A percentile compares a stretch with the other conserved stretches of the same genome.
These are phyloP conservation scores for Procambarus virginalis DNA, from an alignment of 1,140 invertebrate genomes.

Conservation along the genomic window DNA sequence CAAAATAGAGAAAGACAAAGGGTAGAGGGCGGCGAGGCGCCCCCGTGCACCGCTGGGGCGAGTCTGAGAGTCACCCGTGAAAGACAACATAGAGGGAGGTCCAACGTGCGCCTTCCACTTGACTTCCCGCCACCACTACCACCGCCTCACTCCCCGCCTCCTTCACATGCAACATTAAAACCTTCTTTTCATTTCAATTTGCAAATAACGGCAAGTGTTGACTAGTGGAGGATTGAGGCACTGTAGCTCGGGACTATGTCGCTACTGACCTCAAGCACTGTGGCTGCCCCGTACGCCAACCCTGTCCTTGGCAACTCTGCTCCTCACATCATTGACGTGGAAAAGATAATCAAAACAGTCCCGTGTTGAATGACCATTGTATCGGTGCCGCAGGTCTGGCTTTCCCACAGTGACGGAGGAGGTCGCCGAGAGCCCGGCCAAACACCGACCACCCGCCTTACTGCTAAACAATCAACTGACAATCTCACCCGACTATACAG, in stretches of 20 bases:
- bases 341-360: slow-evolving; percentile 63
- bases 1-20: slow-evolving; percentile 35
- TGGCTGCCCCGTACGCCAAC: too few species aligned
- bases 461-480: slow-evolving; percentile 34
- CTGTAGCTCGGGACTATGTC: too few species aligned
- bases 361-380: slow-evolving; percentile 57
- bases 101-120: slow-evolving; percentile 60
- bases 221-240: too few species aligned
- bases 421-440: slow-evolving; percentile 6
- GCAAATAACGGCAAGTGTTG: too few species aligned
- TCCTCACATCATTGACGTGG: slow-evolving; percentile 47
- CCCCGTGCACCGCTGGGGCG: background rate
- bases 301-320: slow-evolving; percentile 20
- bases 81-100: slow-evolving; percentile 42
- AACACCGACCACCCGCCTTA: background rate
- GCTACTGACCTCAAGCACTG: too few species aligned
- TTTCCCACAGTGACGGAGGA: slow-evolving; percentile 46
- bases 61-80: background rate
- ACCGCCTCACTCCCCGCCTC: background rate
- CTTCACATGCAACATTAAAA: too few species aligned
- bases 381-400: background rate
- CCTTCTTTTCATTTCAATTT: too few species aligned
- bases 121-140: slow-evolving; percentile 36
- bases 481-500: background rate
- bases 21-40: slow-evolving; percentile 16